A percentile compares a stretch with the other conserved stretches of the same genome.
These are phyloP conservation scores for Drosophila quinaria DNA, from an alignment of 2,888 invertebrate species.

Conservation along the genomic window DNA sequence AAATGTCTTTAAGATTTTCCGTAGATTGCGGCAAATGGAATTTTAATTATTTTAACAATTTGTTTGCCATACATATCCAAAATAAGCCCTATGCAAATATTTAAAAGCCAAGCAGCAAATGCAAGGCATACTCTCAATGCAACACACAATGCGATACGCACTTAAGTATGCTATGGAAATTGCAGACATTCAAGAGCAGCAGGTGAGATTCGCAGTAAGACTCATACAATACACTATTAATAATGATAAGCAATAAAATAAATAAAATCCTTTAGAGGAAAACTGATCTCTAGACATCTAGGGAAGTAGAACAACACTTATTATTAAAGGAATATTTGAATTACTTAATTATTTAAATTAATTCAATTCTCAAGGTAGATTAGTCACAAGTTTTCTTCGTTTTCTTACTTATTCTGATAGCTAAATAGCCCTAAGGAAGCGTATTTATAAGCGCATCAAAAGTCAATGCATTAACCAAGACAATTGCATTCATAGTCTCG, in stretches of 20 bases:
- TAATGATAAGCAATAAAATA: neutral
- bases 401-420: neutral
- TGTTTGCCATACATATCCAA: constrained; percentile 62
- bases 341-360: too few species aligned
- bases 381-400: too few species aligned
- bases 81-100: constrained; percentile 65
- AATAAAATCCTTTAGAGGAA: too few species aligned
- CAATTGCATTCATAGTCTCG: constrained; percentile 44
- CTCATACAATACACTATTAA: constrained; percentile 19
- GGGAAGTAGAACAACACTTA: too few species aligned
- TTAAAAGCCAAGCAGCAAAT: constrained; percentile 52
- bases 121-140: constrained; percentile 29
- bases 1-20: constrained; percentile 25
- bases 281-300: too few species aligned
- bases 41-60: constrained; percentile 64
- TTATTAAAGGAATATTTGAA: too few species aligned
- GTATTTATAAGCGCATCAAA: constrained; percentile 39
- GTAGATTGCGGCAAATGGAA: constrained; percentile 29
- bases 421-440: neutral
- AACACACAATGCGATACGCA: constrained; percentile 43
- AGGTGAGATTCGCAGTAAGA: neutral
- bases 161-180: constrained; percentile 49
- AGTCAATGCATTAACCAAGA: constrained; percentile 65
- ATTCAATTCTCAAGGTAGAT: too few species aligned
- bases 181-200: constrained; percentile 4